Base-by-base conservation (phyloP, 2,888 invertebrate species). In the Rhamnusium bicolor region DNA sequence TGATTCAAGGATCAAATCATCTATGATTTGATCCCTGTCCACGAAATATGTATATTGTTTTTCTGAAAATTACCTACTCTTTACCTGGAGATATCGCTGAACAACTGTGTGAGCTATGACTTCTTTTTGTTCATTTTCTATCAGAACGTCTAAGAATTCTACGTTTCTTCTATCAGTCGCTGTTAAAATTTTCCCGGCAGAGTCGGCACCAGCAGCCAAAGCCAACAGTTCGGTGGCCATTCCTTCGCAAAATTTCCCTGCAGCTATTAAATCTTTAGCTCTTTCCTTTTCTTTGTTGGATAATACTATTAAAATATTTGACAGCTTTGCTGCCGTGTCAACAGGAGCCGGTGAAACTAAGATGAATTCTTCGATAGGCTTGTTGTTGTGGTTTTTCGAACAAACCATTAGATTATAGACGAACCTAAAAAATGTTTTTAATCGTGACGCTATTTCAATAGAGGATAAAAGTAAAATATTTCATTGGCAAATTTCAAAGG, bases 261-360 rank as follows among this genome's bases (percentile, higher is more conserved):
- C 98, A 24, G 96, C 95, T 84, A 97, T 95, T 79, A 99, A 91
- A 89, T 99, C 99, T 90, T 96, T 96, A 75, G 98, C 97, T 86
- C 99, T 92, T 90, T 99, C 99, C 90, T 99, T 99, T 90, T 99
- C 98, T 90, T 97, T 98, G 78, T 94, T 94, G 10, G 98, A 97
- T 79, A 98, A 90, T 78, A 91, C 93, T 73, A 96, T 94, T 84
- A 96, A 94, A 83, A 97, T 96, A 85, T 96, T 96, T 0, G 98
- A 98, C 79, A 99, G 90, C 89, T 99, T 99, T 71, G 98, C 98
- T 18, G 99, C 99, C 12, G 98, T 97, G 87, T 99, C 99, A 27
- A 99, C 98, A 0, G 99, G 99, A 2, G 99, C 99, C n/a, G 98
- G 98, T 0, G 98, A 98, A n/a, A 98, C 96, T 72, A 99, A 90